Evolutionary conservation across 2,113 vertebrate species (phyloP), one percentile per base, ranked within the genome.

Genomic region (Cinclus cinclus): DNA sequence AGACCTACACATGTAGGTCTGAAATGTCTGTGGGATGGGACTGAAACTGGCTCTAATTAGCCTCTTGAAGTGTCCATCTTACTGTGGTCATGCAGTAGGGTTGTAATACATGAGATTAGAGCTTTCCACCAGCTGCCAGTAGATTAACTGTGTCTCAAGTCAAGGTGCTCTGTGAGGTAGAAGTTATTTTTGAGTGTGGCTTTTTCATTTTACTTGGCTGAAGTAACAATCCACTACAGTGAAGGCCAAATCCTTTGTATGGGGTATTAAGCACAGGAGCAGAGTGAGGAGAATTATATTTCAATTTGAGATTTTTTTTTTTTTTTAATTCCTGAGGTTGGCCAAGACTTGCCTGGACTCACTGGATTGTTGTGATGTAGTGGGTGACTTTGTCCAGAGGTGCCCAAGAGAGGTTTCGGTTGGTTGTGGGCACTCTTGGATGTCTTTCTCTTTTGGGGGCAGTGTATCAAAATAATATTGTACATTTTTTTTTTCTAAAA

Each of bases 141-240:
- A 73, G 79, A 55, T 90, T 42, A 92, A 59, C 33, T 87, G 69
- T 69, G 70, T 64, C 2, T 4, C 39, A 65, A 52, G 44, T 47
- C 1, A 1, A 71, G 52, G 80, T 84, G 56, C 56, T 67, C 41
- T 60, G 15, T 89, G 71, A 77, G 33, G 47, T 69, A 49, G 21
- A 89, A 87, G 60, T 83, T 94, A 56, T 39, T 94, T 95, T 93
- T 67, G 60, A 75, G 52, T 30, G 31, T 79, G 56, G 10, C 49
- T 75, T n/a, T 37, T 80, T 89, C 27, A 3, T 67, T 89, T 82
- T 63, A 30, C 24, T 85, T 86, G 83, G 21, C 10, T 91, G 89
- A 85, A 64, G 39, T 60, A 87, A 71, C 18, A 75, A 64, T 9
- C 68, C 39, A 6, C 31, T 71, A 14, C 10, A 25, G 17, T 63